Evolutionary conservation across 2,113 vertebrate genomes (phyloP), one percentile per base, ranked within the genome.

Genomic region (Hippocampus abdominalis): DNA sequence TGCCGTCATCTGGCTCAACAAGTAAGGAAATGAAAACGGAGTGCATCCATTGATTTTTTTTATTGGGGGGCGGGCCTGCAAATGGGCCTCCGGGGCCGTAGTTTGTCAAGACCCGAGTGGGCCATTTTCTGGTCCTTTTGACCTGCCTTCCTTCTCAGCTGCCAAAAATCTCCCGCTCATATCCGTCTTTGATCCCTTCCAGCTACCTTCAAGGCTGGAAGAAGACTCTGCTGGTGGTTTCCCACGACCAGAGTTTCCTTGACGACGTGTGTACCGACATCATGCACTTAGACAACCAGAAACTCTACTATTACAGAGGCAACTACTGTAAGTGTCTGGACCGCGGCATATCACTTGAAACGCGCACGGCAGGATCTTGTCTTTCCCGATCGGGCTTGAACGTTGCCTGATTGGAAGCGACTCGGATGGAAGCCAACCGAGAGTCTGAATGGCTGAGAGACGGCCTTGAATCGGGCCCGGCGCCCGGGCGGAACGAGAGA

Each of bases 1-100:
- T 0, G 96, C 96, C 0, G 96, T 97, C 86, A 98, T 98, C 90
- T 98, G 96, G 96, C 95, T 98, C 23, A 98, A 97, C 81, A 98
- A 98, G 96, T 98, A 53, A 36, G 32, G 6, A 16, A 48, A 48
- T 16, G 16, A 18, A 48, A 48, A 16, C 4, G 46, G 15, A 48
- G 15, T 48, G 46, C 13, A 18, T 48, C 15, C 13, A 5, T 16
- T 6, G 5, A 36, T 6, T 32, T 32, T 36, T 6, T 36, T 36
- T 6, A 6, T 6, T 36, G 32, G 32, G 6, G 32, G 32, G 32
- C 5, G 32, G 32, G 29, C 29, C 29, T 4, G 5, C 32, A 36
- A 36, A 36, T 36, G 32, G 32, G 32, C 32, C 32, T 5, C 0
- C 32, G 5, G 32, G 32, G 32, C 32, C 32, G 4, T 36, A 36